Base-by-base conservation (phyloP, 1,140 invertebrate genomes). In the Sminthurides bifidus region DNA sequence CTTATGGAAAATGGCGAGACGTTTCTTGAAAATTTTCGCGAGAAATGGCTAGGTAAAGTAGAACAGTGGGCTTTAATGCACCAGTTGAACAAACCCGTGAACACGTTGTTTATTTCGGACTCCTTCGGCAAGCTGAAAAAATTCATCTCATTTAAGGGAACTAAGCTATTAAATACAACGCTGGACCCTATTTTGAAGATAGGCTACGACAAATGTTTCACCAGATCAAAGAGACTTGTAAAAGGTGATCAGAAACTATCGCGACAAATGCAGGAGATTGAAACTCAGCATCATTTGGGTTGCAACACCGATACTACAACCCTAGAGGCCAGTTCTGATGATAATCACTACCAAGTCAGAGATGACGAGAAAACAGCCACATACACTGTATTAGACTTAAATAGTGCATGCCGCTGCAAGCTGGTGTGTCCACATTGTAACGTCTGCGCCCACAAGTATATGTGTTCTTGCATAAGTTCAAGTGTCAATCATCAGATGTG, bases 141-240 rank as follows among this genome's bases (percentile, higher is more conserved):
- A 31, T 63, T 63, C 40, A 54, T 63, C 15, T 27, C 37, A 29
- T 63, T 63, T 46, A 63, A 63, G 41, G 61, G 61, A n/a, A 63
- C 61, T 3, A 57, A 54, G 33, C 52, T 46, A 23, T 24, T 63
- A 14, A 44, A 35, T 2, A 27, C 24, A 17, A 41, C 26, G n/a
- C 33, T 63, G 30, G 52, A 60, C n/a, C 52, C 60, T 2, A 55
- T 63, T 19, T 52, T 63, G 1, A 63, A 63, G 43, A 59, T 63
- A 15, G 61, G 61, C 21, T 63, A 63, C 26, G 61, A 63, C 38
- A 59, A 58, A 53, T 63, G 61, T 23, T 63, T 63, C 30, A 27
- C 54, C 3, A 40, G 61, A n/a, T 48, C 50, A 1, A 63, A 63
- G 23, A 29, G 61, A 17, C 23, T 63, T 29, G 59, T 56, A 26